Conservation (phyloP, 2,888 invertebrate species). For the Stictocephala bisonia region DNA sequence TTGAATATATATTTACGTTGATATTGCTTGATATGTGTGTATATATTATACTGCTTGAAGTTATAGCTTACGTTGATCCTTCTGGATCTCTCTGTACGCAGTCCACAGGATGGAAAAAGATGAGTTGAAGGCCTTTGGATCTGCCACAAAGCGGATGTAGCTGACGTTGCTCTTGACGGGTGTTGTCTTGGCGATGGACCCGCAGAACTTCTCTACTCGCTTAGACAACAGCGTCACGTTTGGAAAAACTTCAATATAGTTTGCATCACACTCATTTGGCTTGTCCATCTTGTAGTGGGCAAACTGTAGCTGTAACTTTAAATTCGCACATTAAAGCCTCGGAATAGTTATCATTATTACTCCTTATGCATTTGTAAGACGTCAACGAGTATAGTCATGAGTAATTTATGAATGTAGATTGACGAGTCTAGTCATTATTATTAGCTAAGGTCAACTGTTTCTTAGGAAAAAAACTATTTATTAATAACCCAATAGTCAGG, state of each 20-base stretch:
- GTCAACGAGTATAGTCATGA: no score
- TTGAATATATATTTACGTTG: no score
- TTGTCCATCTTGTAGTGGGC: conserved; percentile 73
- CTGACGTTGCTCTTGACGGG: conserved; percentile 75
- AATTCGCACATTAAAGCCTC: no score
- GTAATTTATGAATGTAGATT: no score
- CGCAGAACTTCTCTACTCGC: conserved; percentile 80
- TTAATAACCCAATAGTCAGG: no score
- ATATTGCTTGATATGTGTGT: no score
- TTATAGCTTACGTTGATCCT: conserved; percentile 65
- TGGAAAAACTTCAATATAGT: conserved; percentile 80
- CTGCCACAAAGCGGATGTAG: conserved; percentile 79
- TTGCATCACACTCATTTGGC: conserved; percentile 82
- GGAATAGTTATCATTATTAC: no score
- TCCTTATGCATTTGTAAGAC: no score
- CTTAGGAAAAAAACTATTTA: no score
- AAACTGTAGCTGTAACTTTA: conserved; percentile 77
- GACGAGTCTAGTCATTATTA: no score
- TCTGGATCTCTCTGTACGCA: conserved; percentile 74
- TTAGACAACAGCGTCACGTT: conserved; percentile 72
- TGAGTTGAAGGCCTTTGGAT: conserved; percentile 72
- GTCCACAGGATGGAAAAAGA: conserved; percentile 80
- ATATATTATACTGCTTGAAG: no score
- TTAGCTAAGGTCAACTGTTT: no score
- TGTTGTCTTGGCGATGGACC: conserved; percentile 81